phyloP scores from a whole-genome alignment of 2,888 invertebrate genomes.

The Epinotia brunnichana region DNA sequence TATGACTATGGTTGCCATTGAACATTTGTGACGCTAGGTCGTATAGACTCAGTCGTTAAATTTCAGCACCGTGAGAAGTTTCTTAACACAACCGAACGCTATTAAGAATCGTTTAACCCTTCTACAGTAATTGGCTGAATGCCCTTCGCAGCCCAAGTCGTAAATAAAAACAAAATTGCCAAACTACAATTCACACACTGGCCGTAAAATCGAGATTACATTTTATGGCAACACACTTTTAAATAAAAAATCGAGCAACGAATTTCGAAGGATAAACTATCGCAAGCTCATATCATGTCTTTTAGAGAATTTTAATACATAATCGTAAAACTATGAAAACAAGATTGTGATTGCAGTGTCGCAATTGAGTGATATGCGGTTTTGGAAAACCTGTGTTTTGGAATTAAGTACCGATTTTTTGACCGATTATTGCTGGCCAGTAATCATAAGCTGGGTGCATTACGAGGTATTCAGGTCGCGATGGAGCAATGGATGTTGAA shows the following conservation, averaged over 20 bases:
- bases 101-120: constrained; percentile 27
- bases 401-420: constrained; percentile 4
- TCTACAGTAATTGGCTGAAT: constrained; percentile 29
- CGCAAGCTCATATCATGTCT: neutral
- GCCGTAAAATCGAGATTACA: constrained; percentile 5
- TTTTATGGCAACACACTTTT: constrained; percentile 33
- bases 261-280: neutral
- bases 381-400: neutral
- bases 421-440: constrained; percentile 28
- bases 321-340: neutral
- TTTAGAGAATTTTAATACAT: neutral
- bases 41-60: too few relatives aligned
- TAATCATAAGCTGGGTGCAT: constrained; percentile 20
- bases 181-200: constrained; percentile 26
- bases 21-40: neutral
- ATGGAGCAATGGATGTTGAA: constrained; percentile 26
- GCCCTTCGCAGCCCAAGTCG: constrained; percentile 14
- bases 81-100: neutral
- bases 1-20: neutral
- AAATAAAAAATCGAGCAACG: constrained; percentile 16
- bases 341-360: constrained; percentile 1
- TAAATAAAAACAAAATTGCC: constrained; percentile 26
- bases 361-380: constrained; percentile 6
- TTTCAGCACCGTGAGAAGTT: constrained; percentile 1
- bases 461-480: constrained; percentile 24